Percentiles rank a stretch among this genome's conserved stretches.
These are phyloP conservation scores for mouse (Mus musculus) DNA, from an alignment of 2,113 vertebrate genomes.

Conservation along the genomic window GRCm39 chr3:100649001-100649500, in stretches of 20 bases:
- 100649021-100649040: not conserved
- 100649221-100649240: not conserved
- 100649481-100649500: no score
- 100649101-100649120: not conserved
- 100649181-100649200: not conserved
- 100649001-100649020: no score
- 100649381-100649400: no score
- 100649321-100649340: no score
- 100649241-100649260: slow-evolving; percentile 17
- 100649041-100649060: not conserved
- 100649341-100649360: no score
- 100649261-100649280: not conserved
- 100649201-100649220: not conserved
- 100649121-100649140: not conserved
- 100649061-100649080: not conserved
- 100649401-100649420: no score
- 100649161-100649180: not conserved
- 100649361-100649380: no score
- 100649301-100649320: not conserved
- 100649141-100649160: not conserved
- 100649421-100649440: no score
- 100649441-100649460: no score
- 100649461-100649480: no score
- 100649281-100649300: not conserved
- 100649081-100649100: slow-evolving; percentile 9